phyloP scores from a whole-genome alignment of 2,113 vertebrate species.

The Phaethon lepturus region DNA sequence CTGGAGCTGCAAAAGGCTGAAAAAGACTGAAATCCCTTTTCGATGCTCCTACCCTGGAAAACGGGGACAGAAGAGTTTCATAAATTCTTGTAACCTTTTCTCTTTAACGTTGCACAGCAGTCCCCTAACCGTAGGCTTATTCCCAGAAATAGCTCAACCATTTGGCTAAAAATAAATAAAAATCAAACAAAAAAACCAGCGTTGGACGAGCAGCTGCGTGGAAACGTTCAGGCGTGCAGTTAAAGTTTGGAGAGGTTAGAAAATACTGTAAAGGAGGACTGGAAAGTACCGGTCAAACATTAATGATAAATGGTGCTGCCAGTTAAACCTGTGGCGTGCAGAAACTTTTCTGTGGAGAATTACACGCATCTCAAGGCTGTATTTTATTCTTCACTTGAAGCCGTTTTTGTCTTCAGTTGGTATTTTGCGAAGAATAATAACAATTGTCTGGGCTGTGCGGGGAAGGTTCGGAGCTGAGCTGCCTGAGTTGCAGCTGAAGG shows the following conservation, averaged over 20 bases:
- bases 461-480: not conserved
- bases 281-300: not conserved
- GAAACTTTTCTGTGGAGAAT: not conserved
- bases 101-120: not conserved
- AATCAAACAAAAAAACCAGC: not conserved
- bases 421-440: not conserved
- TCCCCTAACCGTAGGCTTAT: not conserved
- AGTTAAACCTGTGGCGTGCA: not conserved
- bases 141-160: not conserved
- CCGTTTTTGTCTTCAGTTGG: not conserved
- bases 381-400: not conserved
- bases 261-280: rapidly evolving
- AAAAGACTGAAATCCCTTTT: not conserved
- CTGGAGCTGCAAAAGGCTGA: not conserved
- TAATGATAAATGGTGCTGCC: not conserved
- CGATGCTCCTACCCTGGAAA: not conserved
- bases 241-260: not conserved
- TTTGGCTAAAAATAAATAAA: conserved; percentile 32
- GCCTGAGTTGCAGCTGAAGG: not conserved
- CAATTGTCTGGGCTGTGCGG: not conserved
- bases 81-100: not conserved
- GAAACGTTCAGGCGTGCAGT: rapidly evolving
- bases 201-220: not conserved
- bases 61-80: not conserved
- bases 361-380: rapidly evolving